Evolutionary conservation across 2,888 invertebrate genomes (phyloP).

Genomic region (Agonum fuliginosum): DNA sequence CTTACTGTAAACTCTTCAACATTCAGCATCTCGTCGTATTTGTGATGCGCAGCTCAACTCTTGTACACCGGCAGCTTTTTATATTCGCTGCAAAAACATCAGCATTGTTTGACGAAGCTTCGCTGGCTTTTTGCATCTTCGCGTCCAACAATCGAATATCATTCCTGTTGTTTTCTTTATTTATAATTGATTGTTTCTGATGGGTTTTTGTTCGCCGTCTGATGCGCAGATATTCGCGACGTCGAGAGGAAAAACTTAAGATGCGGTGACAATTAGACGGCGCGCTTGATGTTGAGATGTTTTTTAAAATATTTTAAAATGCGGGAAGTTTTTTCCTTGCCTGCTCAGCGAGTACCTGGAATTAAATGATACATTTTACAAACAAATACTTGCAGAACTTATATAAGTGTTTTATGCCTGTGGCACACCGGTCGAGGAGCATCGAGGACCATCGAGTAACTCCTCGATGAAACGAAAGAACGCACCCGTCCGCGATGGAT

Average conservation of each 20-base stretch:
- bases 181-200: conserved; percentile 47
- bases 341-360: not conserved
- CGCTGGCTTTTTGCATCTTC: conserved; percentile 35
- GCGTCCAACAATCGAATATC: conserved; percentile 44
- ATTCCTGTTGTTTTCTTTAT: conserved; percentile 26
- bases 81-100: conserved; percentile 12
- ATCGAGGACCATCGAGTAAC: too few species aligned
- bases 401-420: too few species aligned
- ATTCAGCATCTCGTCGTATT: not conserved
- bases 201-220: conserved; percentile 9
- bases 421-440: too few species aligned
- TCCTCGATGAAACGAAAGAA: too few species aligned
- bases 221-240: conserved; percentile 11
- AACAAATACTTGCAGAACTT: not conserved
- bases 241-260: conserved; percentile 5
- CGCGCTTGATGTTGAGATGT: conserved; percentile 19
- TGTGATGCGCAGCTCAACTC: conserved; percentile 1
- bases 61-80: conserved; percentile 3
- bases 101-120: conserved; percentile 29
- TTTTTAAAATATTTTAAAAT: conserved; percentile 15
- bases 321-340: not conserved
- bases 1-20: too few species aligned
- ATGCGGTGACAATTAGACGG: conserved; percentile 35
- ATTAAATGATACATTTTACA: not conserved
- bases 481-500: too few species aligned